Base-by-base conservation (phyloP, 1,140 invertebrate genomes). In the Frieseomelitta varia region DNA sequence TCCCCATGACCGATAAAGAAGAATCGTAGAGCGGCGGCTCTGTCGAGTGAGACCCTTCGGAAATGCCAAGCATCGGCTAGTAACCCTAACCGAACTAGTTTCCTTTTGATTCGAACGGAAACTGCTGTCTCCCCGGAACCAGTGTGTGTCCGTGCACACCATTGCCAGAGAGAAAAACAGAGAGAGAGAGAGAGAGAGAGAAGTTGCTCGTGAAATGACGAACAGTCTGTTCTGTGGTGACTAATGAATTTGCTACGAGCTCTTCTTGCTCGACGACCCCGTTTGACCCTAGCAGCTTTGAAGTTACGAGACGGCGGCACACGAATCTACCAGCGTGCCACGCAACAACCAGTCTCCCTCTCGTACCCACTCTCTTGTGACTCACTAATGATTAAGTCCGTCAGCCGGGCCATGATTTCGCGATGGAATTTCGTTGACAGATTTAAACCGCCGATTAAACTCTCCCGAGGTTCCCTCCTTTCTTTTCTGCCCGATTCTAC, bases 201-300 rank as follows among this genome's bases (percentile, higher is more conserved):
- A 47, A 47, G 39, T 80, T 39, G 71, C 79, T 21, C 39, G 73
- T 58, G 56, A 63, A 65, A 75, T 73, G 84, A 78, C 73, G 67
- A 81, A 82, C 77, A 77, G 58, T 55, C 85, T 68, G 65, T 73
- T 85, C 85, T 85, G 67, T 55, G 85, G 80, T 90, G 89, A 91
- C 89, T 90, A 91, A 91, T 91, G 84, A 88, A 79, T 89, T 89
- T 85, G 85, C 88, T 89, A 81, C 87, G 82, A 88, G 87, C 78
- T 81, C 30, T 71, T 81, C 77, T 87, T 65, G 81, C 81, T 86
- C 81, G 85, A 83, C 87, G 89, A 90, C 89, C 90, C 79, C 85
- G 79, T 85, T 89, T 90, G 82, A 88, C 90, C 89, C 76, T 83
- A 78, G 4, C 69, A 15, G 63, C n/a, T 68, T 81, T 80, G 81